These are phyloP conservation scores for Premnoplex brunnescens DNA, from an alignment of 2,797 vertebrate genomes.

Conservation along the genomic window DNA sequence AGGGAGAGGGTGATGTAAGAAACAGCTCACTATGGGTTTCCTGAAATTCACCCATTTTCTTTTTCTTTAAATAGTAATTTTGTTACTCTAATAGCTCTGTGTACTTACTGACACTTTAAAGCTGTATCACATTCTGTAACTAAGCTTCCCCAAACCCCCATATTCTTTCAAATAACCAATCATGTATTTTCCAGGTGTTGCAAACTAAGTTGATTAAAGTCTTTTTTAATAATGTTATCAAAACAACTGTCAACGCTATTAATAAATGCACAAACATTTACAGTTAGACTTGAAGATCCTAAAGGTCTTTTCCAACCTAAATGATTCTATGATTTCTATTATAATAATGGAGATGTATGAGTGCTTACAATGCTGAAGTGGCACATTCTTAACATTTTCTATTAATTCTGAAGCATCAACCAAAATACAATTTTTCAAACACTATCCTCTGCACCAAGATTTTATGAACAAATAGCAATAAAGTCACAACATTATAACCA, in stretches of 20 bases:
- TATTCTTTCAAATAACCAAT: background rate
- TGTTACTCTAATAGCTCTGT: background rate
- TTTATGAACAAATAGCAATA: background rate
- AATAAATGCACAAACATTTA: background rate
- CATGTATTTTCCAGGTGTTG: background rate
- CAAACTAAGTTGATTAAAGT: background rate
- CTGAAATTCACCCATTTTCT: background rate
- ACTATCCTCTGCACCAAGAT: background rate
- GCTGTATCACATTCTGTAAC: background rate
- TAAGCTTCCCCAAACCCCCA: background rate
- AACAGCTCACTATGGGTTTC: background rate
- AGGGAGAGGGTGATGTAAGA: background rate
- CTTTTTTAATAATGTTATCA: background rate
- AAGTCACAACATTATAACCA: background rate
- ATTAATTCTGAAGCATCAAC: background rate
- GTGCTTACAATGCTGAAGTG: background rate
- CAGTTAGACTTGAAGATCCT: rapidly evolving
- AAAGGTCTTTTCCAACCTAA: background rate
- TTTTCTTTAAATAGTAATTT: background rate
- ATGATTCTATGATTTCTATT: background rate
- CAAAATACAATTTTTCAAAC: background rate
- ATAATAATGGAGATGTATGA: background rate
- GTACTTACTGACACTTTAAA: background rate
- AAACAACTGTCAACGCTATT: background rate
- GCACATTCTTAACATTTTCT: background rate